Percentiles rank a stretch among this genome's conserved stretches.
phyloP scores from a whole-genome alignment of 2,113 vertebrate species.

The Acrocephalus arundinaceus region DNA sequence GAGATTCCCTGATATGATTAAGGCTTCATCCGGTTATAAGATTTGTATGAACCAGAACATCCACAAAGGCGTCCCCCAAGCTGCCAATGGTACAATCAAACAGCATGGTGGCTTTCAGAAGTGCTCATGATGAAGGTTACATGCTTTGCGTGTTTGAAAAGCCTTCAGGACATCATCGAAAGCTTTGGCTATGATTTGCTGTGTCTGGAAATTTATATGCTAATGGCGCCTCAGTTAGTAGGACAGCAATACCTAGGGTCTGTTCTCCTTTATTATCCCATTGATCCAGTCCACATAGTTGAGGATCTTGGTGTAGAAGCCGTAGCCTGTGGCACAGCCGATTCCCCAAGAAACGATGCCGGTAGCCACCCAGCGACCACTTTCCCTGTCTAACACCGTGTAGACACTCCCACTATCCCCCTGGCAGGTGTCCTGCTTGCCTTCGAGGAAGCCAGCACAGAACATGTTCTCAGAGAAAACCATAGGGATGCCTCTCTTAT shows the following conservation, averaged over 20 bases:
- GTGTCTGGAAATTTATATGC: background rate
- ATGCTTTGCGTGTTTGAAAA: background rate
- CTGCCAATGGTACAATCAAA: background rate
- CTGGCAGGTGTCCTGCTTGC: slow-evolving; percentile 72
- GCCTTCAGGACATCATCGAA: background rate
- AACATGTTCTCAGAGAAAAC: slow-evolving; percentile 81
- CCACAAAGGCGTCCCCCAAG: background rate
- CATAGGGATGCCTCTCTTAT: background rate
- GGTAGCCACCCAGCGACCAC: slow-evolving; percentile 65
- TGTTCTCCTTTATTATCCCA: slow-evolving; percentile 37
- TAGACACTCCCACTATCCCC: slow-evolving; percentile 78
- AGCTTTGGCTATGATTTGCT: background rate
- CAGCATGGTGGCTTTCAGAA: background rate
- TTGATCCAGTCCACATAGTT: slow-evolving; percentile 81
- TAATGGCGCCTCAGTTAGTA: background rate
- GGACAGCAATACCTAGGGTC: background rate
- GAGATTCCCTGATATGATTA: background rate
- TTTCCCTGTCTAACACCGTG: slow-evolving; percentile 8
- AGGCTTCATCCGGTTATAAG: background rate
- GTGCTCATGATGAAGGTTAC: background rate
- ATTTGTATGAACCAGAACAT: background rate
- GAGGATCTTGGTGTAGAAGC: slow-evolving; percentile 80
- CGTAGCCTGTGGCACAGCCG: slow-evolving; percentile 70
- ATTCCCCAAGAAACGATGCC: slow-evolving; percentile 84
- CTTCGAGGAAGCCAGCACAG: slow-evolving; percentile 68